Evolutionary conservation across 2,113 vertebrate genomes (phyloP).

Genomic region (Turdus rufiventris): DNA sequence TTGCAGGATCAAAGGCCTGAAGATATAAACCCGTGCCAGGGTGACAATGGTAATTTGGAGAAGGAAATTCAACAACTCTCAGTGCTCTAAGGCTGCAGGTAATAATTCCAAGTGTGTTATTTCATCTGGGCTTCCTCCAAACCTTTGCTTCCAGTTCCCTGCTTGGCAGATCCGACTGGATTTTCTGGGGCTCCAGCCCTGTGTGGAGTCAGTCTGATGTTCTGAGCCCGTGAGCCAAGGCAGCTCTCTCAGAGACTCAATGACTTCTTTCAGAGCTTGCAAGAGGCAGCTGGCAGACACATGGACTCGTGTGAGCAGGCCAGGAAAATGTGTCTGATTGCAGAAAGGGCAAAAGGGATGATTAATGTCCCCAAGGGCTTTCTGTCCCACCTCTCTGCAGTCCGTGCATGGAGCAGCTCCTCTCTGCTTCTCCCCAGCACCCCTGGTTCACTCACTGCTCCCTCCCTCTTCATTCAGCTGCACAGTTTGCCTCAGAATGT

Average conservation of each 20-base stretch:
- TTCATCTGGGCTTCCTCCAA: neutral
- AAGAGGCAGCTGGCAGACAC: neutral
- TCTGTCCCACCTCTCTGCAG: neutral
- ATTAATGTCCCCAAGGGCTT: neutral
- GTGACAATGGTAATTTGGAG: neutral
- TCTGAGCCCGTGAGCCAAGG: neutral
- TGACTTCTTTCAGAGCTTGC: conserved; percentile 7
- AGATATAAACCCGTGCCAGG: fast-evolving
- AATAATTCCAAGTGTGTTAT: neutral
- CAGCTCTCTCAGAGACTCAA: neutral
- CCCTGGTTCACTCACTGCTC: fast-evolving
- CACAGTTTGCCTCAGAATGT: neutral
- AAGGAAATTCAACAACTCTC: neutral
- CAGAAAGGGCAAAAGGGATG: neutral
- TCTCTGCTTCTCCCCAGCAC: neutral
- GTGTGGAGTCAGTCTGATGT: neutral
- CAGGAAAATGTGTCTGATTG: neutral
- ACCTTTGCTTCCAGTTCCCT: neutral
- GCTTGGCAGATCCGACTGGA: neutral
- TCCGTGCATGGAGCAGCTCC: neutral
- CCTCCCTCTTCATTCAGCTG: neutral
- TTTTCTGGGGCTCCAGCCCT: neutral
- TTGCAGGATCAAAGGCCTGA: neutral
- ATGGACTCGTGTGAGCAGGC: neutral
- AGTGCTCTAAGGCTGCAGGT: neutral